Base-by-base conservation (phyloP, 2,113 vertebrate species). In the Pseudolaguvia tuberculata region DNA sequence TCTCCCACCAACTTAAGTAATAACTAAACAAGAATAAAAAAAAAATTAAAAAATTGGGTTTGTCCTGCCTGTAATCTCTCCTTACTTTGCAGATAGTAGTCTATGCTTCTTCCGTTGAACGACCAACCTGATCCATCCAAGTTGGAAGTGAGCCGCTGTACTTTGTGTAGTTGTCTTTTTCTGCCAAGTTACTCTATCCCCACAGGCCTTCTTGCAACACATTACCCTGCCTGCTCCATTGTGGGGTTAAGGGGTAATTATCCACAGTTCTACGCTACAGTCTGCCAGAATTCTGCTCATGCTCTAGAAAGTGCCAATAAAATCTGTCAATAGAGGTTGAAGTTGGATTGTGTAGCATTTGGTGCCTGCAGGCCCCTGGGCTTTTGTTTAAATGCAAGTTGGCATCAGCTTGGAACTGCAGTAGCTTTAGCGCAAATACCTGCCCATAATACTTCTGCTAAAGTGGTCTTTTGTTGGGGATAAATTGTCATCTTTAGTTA, bases 81-180 rank as follows among this genome's bases (percentile, higher is more conserved):
- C 77, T 80, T 80, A 78, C 86, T 85, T 78, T 75, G 78, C 66
- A 57, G 82, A 42, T 80, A 84, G 83, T 81, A 29, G 81, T 81
- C 84, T 86, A 85, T 85, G 86, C 83, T 78, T 58, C 76, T 66
- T 81, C 79, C 88, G 91, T 90, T 89, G 89, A 90, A 89, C 82
- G 84, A 81, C 83, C 80, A 47, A 79, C 69, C 79, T 91, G 89
- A 92, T 90, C 88, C 87, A 79, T 81, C 88, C 86, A 8, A 84
- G 77, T 80, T 65, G 83, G 78, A 76, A 69, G 77, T 77, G 76
- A 81, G 82, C 72, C 78, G 82, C 84, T 84, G 72, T 81, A 85
- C 78, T 70, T 23, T 70, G 75, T 58, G 50, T 56, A 18, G 69
- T 45, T 68, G 76, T 52, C 51, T 63, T 45, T 23, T 66, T 56